Base-by-base conservation (phyloP, 1,140 invertebrate genomes). In the Temnothorax longispinosus region DNA sequence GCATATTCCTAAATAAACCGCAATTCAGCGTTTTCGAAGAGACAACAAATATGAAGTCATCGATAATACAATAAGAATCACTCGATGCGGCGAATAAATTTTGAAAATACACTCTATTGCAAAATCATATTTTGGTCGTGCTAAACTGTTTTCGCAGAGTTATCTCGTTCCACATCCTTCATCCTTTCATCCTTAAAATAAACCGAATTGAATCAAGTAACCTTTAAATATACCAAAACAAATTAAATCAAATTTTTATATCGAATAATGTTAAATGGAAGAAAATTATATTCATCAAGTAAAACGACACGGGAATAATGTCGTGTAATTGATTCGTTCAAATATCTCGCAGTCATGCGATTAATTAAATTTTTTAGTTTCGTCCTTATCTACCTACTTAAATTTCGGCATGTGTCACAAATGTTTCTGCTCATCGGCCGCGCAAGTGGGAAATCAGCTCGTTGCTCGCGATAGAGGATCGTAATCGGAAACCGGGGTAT, bases 401-500 rank as follows among this genome's bases (percentile, higher is more conserved):
- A 75, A 60, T 84, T 75, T 82, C 18, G 27, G 54, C 67, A 35
- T 44, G 27, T 74, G 38, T 32, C 38, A 18, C 18, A 3, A n/a
- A 27, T 27, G 69, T 60, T 84, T 84, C 15, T 21, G 58, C 41
- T 72, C 41, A 10, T 56, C 78, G 54, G 18, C 64, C 11, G 13
- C 47, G 50, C 2, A 21, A 82, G 54, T 82, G 80, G n/a, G 41
- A 82, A 74, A 82, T 82, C 41, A 18, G 35, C 52, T 56, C 65
- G 38, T 13, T 71, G 13, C 13, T 71, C 64, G 38, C 52, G 54
- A 74, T 69, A 54, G 77, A 75, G 58, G 41, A 75, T 8, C 52
- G 80, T 74, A 84, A 84, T 50, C 27, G 80, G 69, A 84, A 38
- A 84, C 69, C 69, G 13, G n/a, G 65, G 15, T 84, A 75, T 74